Evolutionary conservation across 2,797 vertebrate genomes (phyloP).

Genomic region (Macropodus opercularis): DNA sequence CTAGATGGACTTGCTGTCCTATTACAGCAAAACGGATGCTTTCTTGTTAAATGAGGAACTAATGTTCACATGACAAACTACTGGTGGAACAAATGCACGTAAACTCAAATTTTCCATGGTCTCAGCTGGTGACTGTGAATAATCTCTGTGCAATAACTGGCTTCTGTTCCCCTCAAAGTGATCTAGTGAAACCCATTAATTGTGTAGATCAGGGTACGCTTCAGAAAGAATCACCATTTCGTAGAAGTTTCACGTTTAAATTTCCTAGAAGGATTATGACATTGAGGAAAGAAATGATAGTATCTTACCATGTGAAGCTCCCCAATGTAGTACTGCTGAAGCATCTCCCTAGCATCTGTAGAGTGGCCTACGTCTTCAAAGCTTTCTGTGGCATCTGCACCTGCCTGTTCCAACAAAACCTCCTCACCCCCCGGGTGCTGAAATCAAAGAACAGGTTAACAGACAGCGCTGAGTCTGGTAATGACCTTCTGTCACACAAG

Average conservation of each 20-base stretch:
- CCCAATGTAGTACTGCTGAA: slow-evolving; percentile 90
- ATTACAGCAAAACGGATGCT: background rate
- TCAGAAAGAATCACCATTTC: background rate
- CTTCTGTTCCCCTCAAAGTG: background rate
- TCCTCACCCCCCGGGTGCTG: slow-evolving; percentile 98
- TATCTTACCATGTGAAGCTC: slow-evolving; percentile 89
- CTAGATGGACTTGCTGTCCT: too few relatives aligned
- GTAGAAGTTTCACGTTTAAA: background rate
- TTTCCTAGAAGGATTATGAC: background rate
- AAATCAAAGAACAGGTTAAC: slow-evolving; percentile 13
- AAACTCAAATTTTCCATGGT: background rate
- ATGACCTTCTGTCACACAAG: background rate
- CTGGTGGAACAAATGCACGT: background rate
- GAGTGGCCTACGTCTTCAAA: slow-evolving; percentile 98
- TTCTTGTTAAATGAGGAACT: background rate
- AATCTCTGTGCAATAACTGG: background rate
- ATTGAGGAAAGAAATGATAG: background rate
- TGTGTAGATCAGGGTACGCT: background rate
- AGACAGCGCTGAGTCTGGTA: background rate
- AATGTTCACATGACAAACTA: slow-evolving; percentile 4
- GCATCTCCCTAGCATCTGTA: slow-evolving; percentile 92
- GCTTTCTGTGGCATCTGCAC: slow-evolving; percentile 91
- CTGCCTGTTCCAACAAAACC: slow-evolving; percentile 93
- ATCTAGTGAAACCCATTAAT: background rate
- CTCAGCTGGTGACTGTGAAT: slow-evolving; percentile 10